These are phyloP conservation scores for Lamellibrachia luymesi DNA, from an alignment of 1,140 invertebrate genomes.

Conservation along the genomic window DNA sequence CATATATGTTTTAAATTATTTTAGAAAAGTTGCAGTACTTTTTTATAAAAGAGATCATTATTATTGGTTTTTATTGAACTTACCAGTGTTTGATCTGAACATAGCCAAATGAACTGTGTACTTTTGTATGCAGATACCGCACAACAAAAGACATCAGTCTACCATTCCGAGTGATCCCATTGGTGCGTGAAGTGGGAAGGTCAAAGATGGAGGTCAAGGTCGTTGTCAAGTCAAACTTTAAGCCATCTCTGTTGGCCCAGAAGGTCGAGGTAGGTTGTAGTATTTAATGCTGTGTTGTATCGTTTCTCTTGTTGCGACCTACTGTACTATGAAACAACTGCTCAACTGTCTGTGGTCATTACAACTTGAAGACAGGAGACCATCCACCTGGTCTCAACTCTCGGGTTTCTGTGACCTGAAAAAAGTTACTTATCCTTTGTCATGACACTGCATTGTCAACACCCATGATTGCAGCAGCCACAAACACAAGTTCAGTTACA, in stretches of 20 bases:
- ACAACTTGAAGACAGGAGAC: not conserved
- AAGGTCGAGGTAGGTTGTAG: conserved; percentile 81
- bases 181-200: conserved; percentile 95
- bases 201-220: conserved; percentile 99
- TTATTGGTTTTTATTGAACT: not conserved
- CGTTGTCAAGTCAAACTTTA: conserved; percentile 99
- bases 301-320: not conserved
- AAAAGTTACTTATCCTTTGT: not conserved
- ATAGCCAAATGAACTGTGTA: not conserved
- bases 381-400: not conserved
- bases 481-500: too few species aligned
- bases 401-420: not conserved
- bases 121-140: conserved; percentile 72
- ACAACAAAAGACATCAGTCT: conserved; percentile 99
- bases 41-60: not conserved
- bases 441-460: not conserved
- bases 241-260: conserved; percentile 94
- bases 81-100: not conserved
- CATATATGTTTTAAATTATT: too few species aligned
- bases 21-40: not conserved
- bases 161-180: conserved; percentile 97
- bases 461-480: not conserved
- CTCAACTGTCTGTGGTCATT: not conserved
- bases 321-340: not conserved
- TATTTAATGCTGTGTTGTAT: not conserved